These are phyloP conservation scores for Odontocerum albicorne DNA, from an alignment of 2,888 invertebrate genomes.

Conservation along the genomic window DNA sequence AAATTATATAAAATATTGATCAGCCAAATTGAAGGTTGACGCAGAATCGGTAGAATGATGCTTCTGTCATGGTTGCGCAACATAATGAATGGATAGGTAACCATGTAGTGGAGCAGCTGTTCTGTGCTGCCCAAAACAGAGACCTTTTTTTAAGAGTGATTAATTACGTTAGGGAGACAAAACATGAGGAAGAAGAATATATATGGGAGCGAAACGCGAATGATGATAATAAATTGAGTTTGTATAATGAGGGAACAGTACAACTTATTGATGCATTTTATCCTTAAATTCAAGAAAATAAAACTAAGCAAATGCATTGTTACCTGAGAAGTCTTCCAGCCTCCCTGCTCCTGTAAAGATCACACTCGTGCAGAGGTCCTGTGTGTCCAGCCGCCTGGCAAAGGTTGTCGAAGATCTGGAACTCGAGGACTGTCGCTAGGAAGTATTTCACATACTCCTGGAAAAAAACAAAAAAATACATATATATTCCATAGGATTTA, in stretches of 20 bases:
- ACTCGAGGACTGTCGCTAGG: slow-evolving; percentile 78
- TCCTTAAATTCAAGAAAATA: too few relatives aligned
- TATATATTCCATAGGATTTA: too few relatives aligned
- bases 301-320: slow-evolving; percentile 26
- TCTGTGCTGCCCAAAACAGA: too few relatives aligned
- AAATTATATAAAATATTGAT: too few relatives aligned
- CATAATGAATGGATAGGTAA: neutral
- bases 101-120: neutral
- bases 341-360: slow-evolving; percentile 76
- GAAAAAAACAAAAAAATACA: slow-evolving; percentile 6
- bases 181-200: too few relatives aligned
- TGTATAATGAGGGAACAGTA: too few relatives aligned
- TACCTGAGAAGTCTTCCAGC: slow-evolving; percentile 78
- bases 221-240: neutral
- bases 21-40: too few relatives aligned
- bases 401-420: slow-evolving; percentile 80
- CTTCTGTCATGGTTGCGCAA: too few relatives aligned
- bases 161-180: too few relatives aligned
- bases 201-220: neutral
- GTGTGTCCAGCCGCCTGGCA: slow-evolving; percentile 72
- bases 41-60: too few relatives aligned
- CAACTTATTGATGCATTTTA: too few relatives aligned
- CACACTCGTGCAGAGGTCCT: slow-evolving; percentile 78
- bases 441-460: slow-evolving; percentile 75
- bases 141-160: too few relatives aligned